Conservation (phyloP, 2,888 invertebrate species). For the Trilocha varians region DNA sequence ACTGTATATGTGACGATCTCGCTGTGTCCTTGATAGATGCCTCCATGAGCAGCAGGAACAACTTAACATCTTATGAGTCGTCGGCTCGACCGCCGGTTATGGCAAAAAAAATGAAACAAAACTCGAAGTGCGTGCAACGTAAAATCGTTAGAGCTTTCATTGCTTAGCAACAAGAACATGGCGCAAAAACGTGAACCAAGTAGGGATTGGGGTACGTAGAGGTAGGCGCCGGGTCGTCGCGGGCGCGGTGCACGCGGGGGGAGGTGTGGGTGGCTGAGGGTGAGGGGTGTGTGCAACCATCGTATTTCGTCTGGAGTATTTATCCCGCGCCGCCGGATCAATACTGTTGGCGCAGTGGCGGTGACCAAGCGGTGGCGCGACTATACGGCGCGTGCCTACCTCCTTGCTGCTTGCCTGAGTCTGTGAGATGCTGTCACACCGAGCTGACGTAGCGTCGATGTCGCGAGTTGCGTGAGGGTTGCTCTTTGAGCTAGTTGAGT, state of each 20-base stretch:
- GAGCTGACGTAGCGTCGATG: constrained; percentile 67
- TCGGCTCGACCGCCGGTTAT: no score
- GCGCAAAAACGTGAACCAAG: constrained; percentile 22
- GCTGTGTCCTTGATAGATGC: no score
- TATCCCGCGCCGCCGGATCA: constrained; percentile 71
- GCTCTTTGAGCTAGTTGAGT: constrained; percentile 63
- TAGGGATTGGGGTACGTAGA: constrained; percentile 30
- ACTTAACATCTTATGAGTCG: no score
- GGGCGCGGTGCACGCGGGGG: constrained; percentile 42
- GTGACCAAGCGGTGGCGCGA: constrained; percentile 64
- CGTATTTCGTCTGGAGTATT: constrained; percentile 73
- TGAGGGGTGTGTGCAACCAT: constrained; percentile 64
- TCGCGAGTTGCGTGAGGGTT: constrained; percentile 67
- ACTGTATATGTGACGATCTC: no score
- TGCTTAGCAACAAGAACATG: constrained; percentile 40
- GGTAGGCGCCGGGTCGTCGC: constrained; percentile 38
- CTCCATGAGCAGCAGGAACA: no score
- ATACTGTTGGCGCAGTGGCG: constrained; percentile 73
- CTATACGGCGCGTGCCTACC: constrained; percentile 57
- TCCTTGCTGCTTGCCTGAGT: constrained; percentile 47
- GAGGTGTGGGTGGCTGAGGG: constrained; percentile 26
- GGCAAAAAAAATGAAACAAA: no score
- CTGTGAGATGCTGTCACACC: constrained; percentile 70
- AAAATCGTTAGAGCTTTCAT: constrained; percentile 23
- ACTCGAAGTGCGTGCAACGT: neutral